These are phyloP conservation scores for Battus philenor DNA, from an alignment of 1,140 invertebrate species.

Conservation along the genomic window DNA sequence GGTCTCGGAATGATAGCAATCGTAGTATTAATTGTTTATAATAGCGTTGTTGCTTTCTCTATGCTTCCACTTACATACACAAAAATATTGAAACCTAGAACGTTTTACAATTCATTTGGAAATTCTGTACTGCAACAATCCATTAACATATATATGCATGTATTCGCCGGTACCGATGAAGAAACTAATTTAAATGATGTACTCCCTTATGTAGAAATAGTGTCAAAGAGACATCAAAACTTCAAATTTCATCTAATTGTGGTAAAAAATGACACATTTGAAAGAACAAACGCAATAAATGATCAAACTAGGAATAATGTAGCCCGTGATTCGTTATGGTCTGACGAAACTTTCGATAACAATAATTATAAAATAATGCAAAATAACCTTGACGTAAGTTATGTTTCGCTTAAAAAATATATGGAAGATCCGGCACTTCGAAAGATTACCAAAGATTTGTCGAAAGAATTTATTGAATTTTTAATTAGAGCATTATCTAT, in stretches of 20 bases:
- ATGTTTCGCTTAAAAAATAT: conserved; percentile 35
- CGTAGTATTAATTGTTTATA: conserved; percentile 54
- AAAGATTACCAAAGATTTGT: conserved; percentile 42
- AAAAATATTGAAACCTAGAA: conserved; percentile 19
- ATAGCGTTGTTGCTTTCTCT: conserved; percentile 39
- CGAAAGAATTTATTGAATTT: conserved; percentile 46
- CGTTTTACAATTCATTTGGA: conserved; percentile 8
- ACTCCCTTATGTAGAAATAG: conserved; percentile 35
- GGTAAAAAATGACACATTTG: conserved; percentile 37
- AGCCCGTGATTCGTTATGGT: conserved; percentile 41
- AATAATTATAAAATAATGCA: conserved; percentile 18
- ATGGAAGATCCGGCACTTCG: conserved; percentile 47
- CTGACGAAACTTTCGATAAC: conserved; percentile 19
- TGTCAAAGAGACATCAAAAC: conserved; percentile 37
- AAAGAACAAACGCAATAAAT: conserved; percentile 23
- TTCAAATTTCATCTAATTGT: conserved; percentile 47
- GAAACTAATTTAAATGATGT: conserved; percentile 32
- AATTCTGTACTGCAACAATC: conserved; percentile 14
- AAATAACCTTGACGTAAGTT: conserved; percentile 32
- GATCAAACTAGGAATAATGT: conserved; percentile 49
- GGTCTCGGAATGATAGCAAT: conserved; percentile 52
- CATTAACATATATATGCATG: conserved; percentile 43
- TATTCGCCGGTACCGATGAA: conserved; percentile 33
- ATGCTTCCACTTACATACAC: conserved; percentile 28
- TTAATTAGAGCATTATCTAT: conserved; percentile 48